phyloP scores from a whole-genome alignment of 2,888 invertebrate species.

The Plagodis pulveraria region DNA sequence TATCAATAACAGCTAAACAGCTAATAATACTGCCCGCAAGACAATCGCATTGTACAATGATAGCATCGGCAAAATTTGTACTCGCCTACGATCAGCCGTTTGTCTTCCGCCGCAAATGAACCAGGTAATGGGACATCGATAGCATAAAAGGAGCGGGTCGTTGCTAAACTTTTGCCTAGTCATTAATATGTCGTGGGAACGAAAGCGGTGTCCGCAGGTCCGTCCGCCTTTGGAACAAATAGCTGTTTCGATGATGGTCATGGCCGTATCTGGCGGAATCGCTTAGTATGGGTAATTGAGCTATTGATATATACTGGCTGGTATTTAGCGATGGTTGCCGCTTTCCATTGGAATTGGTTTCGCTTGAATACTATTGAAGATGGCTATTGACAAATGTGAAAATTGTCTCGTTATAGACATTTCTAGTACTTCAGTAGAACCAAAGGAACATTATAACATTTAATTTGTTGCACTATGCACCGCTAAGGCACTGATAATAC shows the following conservation, averaged over 20 bases:
- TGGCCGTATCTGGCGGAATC: constrained; percentile 18
- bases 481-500: too few species aligned
- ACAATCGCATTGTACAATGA: constrained; percentile 48
- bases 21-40: constrained; percentile 18
- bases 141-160: constrained; percentile 73
- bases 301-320: constrained; percentile 11
- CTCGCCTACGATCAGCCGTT: constrained; percentile 74
- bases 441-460: too few species aligned
- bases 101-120: constrained; percentile 83
- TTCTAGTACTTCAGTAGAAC: too few species aligned
- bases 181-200: constrained; percentile 80
- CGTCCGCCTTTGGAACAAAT: constrained; percentile 36
- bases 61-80: constrained; percentile 82
- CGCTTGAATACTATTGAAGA: too few species aligned
- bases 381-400: too few species aligned
- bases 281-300: constrained; percentile 21
- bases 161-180: constrained; percentile 74
- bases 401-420: too few species aligned
- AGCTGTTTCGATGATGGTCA: constrained; percentile 33
- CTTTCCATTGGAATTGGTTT: not conserved
- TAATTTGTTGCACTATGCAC: too few species aligned
- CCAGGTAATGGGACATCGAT: constrained; percentile 66
- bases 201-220: constrained; percentile 34
- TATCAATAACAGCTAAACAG: too few species aligned
- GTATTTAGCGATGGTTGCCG: not conserved